A percentile compares a stretch with the other conserved stretches of the same genome.
Evolutionary conservation across 2,113 vertebrate genomes (phyloP).

Genomic region (Oreochromis spilurus): DNA sequence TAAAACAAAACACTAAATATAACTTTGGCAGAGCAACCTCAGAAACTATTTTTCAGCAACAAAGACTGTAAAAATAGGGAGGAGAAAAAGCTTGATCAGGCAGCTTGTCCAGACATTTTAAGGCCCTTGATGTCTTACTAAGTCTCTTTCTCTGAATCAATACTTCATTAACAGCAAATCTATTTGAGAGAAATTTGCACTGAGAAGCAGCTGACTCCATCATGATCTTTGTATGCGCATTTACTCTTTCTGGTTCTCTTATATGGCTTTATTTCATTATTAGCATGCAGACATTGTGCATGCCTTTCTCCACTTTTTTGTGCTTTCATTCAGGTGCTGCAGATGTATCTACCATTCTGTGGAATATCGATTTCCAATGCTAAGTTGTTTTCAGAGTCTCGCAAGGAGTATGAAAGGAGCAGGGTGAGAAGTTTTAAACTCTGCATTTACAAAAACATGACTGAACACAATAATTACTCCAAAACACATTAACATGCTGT

Average conservation of each 20-base stretch:
- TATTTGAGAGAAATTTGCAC: neutral
- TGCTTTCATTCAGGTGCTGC: slow-evolving; percentile 64
- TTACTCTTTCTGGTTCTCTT: neutral
- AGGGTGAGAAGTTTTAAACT: slow-evolving; percentile 56
- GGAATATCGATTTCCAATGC: slow-evolving; percentile 75
- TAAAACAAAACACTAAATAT: neutral
- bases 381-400: slow-evolving; percentile 77
- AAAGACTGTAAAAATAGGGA: neutral
- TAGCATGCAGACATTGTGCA: neutral
- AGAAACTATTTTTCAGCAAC: neutral
- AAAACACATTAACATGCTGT: neutral
- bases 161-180: slow-evolving; percentile 39
- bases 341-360: slow-evolving; percentile 77
- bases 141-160: slow-evolving; percentile 18
- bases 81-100: neutral
- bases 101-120: neutral
- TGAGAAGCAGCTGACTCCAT: neutral
- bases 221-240: neutral
- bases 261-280: neutral
- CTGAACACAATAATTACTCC: neutral
- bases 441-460: neutral
- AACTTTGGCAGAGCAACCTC: neutral
- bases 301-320: neutral
- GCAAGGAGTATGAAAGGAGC: slow-evolving; percentile 75
- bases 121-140: neutral